A percentile compares a stretch with the other conserved stretches of the same genome.
Evolutionary conservation across 2,888 invertebrate genomes (phyloP).

Genomic region (Synergus gifuensis): DNA sequence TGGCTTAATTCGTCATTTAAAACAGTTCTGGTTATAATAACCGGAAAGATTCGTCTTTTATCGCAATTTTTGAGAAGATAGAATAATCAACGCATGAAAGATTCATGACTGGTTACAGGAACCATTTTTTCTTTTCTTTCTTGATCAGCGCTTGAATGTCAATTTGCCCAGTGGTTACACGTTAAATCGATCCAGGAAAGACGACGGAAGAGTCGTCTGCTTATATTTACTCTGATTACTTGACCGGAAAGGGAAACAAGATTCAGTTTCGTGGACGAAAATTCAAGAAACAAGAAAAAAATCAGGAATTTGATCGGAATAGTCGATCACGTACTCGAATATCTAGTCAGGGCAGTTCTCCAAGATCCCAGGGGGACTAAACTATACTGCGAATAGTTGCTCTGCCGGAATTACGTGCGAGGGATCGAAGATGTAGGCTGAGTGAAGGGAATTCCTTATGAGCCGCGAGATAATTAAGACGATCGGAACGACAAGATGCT

Average conservation of each 20-base stretch:
- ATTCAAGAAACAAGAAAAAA: constrained; percentile 25
- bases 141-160: constrained; percentile 10
- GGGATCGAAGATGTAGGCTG: constrained; percentile 66
- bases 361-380: constrained; percentile 33
- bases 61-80: constrained; percentile 54
- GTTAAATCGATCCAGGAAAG: background rate
- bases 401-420: constrained; percentile 72
- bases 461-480: constrained; percentile 62
- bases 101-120: constrained; percentile 72
- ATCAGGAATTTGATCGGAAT: constrained; percentile 48
- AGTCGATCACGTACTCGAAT: constrained; percentile 28
- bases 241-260: constrained; percentile 63
- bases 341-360: constrained; percentile 16
- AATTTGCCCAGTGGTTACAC: background rate
- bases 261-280: constrained; percentile 11
- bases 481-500: constrained; percentile 50
- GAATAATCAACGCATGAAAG: constrained; percentile 72
- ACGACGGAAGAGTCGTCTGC: background rate
- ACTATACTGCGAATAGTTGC: constrained; percentile 49
- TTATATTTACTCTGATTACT: constrained; percentile 62
- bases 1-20: no score
- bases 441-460: constrained; percentile 62
- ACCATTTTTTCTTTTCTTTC: constrained; percentile 39
- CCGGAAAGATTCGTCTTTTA: no score
- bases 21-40: no score